Base-by-base conservation (phyloP, 2,113 vertebrate species). In the Colinus virginianus region DNA sequence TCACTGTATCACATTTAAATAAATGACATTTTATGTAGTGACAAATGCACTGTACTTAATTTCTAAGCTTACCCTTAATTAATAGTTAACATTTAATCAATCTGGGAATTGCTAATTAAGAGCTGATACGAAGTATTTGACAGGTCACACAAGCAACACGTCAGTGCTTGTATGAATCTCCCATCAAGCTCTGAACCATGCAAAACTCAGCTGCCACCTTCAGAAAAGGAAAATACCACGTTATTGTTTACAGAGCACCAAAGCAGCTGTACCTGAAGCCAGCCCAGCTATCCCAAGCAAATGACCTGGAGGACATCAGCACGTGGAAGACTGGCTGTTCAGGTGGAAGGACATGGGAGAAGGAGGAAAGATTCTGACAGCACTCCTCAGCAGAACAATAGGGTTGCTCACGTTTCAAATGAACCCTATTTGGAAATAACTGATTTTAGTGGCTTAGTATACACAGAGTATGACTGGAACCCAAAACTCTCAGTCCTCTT, bases 11-110 rank as follows among this genome's bases (percentile, higher is more conserved):
- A 92, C 7, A 4, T 81, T 89, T 84, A 93, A 94, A 84, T 68
- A 40, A 77, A 63, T 94, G 76, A 84, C 90, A 93, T 91, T 95
- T 95, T 90, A 87, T 59, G 76, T 32, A 70, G 82, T 63, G 63
- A 94, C 75, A 95, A 90, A 94, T 51, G 18, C 72, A 40, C 64
- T 34, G 32, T 55, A 62, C 63, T 62, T 51, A 46, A 94, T 90
- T 93, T 93, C 87, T 91, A 91, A 42, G 67, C 66, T 90, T 85
- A 63, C 49, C 72, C 78, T 74, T 91, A 84, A 90, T 84, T 92
- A 90, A 78, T 34, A 88, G 76, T 53, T 81, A 94, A 62, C 74
- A 87, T 83, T 87, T 82, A 66, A 62, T 77, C 78, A 84, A 87
- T 64, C 38, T 78, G 43, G 61, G 61, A 95, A 87, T 74, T 32